These are phyloP conservation scores for Seriola aureovittata DNA, from an alignment of 2,113 vertebrate species.

Conservation along the genomic window DNA sequence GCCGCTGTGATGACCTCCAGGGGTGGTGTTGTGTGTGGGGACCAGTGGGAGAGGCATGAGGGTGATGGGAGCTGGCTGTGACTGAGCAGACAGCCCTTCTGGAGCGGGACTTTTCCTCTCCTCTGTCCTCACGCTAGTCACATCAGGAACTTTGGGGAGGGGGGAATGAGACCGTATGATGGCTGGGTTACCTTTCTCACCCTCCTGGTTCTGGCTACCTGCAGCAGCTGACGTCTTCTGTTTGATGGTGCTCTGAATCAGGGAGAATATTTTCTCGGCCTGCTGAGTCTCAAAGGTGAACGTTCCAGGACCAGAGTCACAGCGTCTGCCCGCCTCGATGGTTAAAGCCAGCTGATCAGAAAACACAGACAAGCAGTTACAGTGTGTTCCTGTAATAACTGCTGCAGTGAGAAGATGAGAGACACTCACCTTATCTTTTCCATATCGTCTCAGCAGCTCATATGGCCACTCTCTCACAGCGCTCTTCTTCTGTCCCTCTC, in stretches of 20 bases:
- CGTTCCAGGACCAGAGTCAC: slow-evolving; percentile 91
- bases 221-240: slow-evolving; percentile 80
- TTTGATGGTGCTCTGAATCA: slow-evolving; percentile 90
- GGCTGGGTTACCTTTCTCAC: slow-evolving; percentile 47
- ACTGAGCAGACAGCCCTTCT: slow-evolving; percentile 4
- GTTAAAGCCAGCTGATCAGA: slow-evolving; percentile 88
- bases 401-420: background rate
- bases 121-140: slow-evolving; percentile 28
- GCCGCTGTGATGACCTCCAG: background rate
- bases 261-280: slow-evolving; percentile 90
- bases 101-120: slow-evolving; percentile 4
- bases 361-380: background rate
- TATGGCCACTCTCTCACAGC: slow-evolving; percentile 90
- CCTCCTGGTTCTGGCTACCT: slow-evolving; percentile 51
- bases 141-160: slow-evolving; percentile 67
- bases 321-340: slow-evolving; percentile 95
- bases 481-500: slow-evolving; percentile 78
- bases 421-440: slow-evolving; percentile 89
- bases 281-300: slow-evolving; percentile 94
- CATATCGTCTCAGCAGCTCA: slow-evolving; percentile 92
- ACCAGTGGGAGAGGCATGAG: slow-evolving; percentile 75
- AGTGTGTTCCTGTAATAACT: background rate
- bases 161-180: slow-evolving; percentile 77
- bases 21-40: slow-evolving; percentile 31
- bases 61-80: slow-evolving; percentile 83